Percentiles rank a stretch among this genome's conserved stretches.
phyloP scores from a whole-genome alignment of 2,113 vertebrate genomes.

The Danionella cerebrum region DNA sequence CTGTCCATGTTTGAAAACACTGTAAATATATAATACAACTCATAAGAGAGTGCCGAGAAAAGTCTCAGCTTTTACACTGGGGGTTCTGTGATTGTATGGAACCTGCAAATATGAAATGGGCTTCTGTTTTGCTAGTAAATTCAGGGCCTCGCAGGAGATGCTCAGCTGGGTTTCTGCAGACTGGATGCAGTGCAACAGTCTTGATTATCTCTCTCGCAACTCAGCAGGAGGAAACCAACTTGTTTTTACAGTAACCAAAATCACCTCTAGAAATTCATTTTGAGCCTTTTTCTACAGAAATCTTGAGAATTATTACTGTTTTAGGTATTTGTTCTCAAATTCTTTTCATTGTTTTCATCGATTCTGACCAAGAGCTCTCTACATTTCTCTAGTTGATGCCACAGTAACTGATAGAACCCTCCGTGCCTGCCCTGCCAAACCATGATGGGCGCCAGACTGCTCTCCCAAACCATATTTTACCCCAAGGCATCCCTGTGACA shows the following conservation, averaged over 20 bases:
- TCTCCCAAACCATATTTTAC: neutral
- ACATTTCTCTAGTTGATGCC: too few species aligned
- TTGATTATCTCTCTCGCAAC: neutral
- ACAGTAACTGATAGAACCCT: too few species aligned
- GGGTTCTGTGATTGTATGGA: neutral
- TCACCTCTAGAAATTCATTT: too few species aligned
- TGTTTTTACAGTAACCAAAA: too few species aligned
- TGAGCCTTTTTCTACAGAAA: too few species aligned
- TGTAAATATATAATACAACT: neutral
- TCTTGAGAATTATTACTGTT: too few species aligned
- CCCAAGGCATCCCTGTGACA: neutral
- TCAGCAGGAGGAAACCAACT: too few species aligned
- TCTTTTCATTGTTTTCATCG: too few species aligned
- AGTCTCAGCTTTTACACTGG: neutral
- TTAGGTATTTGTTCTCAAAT: too few species aligned
- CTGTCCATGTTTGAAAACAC: neutral
- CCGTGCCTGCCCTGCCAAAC: too few species aligned
- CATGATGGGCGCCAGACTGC: neutral
- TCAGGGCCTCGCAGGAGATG: neutral
- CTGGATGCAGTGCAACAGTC: neutral
- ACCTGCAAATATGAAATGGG: conserved; percentile 3
- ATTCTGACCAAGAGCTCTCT: too few species aligned
- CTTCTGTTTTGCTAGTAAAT: neutral
- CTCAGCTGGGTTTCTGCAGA: neutral
- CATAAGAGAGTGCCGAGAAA: neutral